Percentiles rank a stretch among this genome's conserved stretches.
Evolutionary conservation across 2,797 vertebrate species (phyloP).

Genomic region (Cryptoprocta ferox): DNA sequence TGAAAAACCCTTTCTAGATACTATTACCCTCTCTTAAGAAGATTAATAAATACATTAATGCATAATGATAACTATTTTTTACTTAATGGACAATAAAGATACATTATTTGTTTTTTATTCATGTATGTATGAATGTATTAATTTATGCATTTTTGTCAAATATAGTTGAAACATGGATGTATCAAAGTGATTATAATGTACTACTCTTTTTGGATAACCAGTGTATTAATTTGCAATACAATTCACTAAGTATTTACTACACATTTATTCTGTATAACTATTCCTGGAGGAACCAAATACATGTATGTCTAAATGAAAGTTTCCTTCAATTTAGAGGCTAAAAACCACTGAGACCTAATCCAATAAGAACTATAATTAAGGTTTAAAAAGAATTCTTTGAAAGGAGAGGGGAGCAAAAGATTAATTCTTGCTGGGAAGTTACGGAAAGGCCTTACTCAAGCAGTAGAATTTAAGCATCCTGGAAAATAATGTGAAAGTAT

Average conservation of each 20-base stretch:
- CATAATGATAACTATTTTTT: background rate
- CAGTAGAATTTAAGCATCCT: background rate
- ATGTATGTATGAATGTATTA: background rate
- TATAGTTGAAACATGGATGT: background rate
- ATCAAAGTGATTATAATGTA: background rate
- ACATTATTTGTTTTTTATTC: background rate
- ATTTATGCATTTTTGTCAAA: background rate
- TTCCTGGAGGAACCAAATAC: background rate
- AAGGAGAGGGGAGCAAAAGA: background rate
- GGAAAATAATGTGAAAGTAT: slow-evolving; percentile 19
- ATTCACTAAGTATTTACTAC: slow-evolving; percentile 20
- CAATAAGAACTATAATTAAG: background rate
- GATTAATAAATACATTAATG: background rate
- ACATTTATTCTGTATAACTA: background rate
- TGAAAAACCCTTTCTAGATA: background rate
- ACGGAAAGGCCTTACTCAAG: background rate
- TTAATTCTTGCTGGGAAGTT: background rate
- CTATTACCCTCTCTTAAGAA: background rate
- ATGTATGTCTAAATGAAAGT: background rate
- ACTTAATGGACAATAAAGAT: background rate
- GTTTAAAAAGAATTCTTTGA: background rate
- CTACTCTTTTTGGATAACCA: background rate
- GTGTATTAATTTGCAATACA: background rate
- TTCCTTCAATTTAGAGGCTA: background rate
- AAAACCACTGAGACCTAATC: background rate